Evolutionary conservation across 2,888 invertebrate species (phyloP), one percentile per base, ranked within the genome.

Genomic region (Apantesis nais): DNA sequence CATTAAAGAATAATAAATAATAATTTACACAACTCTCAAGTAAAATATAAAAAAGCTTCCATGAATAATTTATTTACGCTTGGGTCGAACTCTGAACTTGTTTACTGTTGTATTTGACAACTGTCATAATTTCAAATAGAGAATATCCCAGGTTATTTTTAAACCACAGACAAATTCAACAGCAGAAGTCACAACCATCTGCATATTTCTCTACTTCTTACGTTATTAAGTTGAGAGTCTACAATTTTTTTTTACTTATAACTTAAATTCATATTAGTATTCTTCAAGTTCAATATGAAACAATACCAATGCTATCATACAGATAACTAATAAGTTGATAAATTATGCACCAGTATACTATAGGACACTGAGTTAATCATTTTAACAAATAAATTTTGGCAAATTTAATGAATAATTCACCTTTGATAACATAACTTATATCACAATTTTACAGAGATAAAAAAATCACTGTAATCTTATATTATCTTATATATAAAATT

Each of bases 111-210:
- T 14, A 41, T 69, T 52, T 70, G 74, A 72, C 73, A 73, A 75
- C 71, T 82, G 82, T 77, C 74, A 77, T 44, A 68, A 74, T 75
- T 83, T 83, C 73, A 78, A 81, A 84, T 69, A 72, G 62, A 74
- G 84, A 84, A 84, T 74, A 67, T 67, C 61, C 11, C 66, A 63
- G 41, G 44, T 31, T 73, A 71, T 68, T 78, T 77, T 75, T 77
- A 75, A 66, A 74, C 74, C 84, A 82, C 68, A 82, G 79, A 84
- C 72, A 78, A 78, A 64, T 66, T 29, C 62, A 63, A 62, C 66
- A 70, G 64, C 44, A 63, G 39, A 61, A 16, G 55, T 39, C 48
- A n/a, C 22, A 44, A 52, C 14, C 55, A 39, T 48, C 12, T 25
- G 37, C 25, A 9, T 16, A 63, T 25, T 41, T 19, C 39, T 16